Evolutionary conservation across 2,113 vertebrate genomes (phyloP).

Genomic region (Crocuta crocuta): DNA sequence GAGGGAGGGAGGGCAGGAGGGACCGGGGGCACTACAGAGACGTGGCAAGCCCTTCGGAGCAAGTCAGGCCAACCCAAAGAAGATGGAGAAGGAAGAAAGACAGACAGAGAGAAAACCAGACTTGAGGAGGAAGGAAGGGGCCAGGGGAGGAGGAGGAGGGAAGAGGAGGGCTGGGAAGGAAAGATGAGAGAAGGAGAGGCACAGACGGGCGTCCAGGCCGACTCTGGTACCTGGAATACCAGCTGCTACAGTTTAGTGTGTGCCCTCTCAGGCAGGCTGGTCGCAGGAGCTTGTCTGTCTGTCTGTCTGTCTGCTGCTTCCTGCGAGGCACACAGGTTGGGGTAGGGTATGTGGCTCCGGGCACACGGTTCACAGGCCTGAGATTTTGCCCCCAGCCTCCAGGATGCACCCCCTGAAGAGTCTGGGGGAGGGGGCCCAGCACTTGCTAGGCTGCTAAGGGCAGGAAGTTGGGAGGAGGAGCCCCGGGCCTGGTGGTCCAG

Average conservation of each 20-base stretch:
- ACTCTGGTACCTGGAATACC: conserved; percentile 90
- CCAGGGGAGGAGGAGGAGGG: conserved; percentile 56
- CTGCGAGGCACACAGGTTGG: conserved; percentile 83
- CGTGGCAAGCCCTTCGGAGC: conserved; percentile 47
- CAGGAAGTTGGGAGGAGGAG: conserved; percentile 73
- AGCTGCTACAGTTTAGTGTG: conserved; percentile 86
- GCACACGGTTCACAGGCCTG: conserved; percentile 40
- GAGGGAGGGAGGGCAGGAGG: conserved; percentile 8
- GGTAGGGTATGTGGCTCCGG: conserved; percentile 34
- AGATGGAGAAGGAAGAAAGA: conserved; percentile 49
- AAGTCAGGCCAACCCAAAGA: conserved; percentile 55
- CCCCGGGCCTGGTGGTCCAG: conserved; percentile 78
- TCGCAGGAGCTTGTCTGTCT: conserved; percentile 80
- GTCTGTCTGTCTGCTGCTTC: conserved; percentile 85
- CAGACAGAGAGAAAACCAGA: conserved; percentile 76
- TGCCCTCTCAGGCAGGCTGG: conserved; percentile 84
- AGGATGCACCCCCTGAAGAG: conserved; percentile 81
- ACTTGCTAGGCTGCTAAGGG: conserved; percentile 71
- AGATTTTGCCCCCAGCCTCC: conserved; percentile 82
- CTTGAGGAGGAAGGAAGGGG: conserved; percentile 80
- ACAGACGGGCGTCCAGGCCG: conserved; percentile 84
- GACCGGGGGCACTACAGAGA: neutral
- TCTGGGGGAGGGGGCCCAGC: conserved; percentile 69
- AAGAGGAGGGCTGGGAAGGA: neutral
- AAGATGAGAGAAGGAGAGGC: conserved; percentile 61